Percentiles rank a stretch among this genome's conserved stretches.
Evolutionary conservation across 1,140 invertebrate genomes (phyloP).

Genomic region (Ips typographus): DNA sequence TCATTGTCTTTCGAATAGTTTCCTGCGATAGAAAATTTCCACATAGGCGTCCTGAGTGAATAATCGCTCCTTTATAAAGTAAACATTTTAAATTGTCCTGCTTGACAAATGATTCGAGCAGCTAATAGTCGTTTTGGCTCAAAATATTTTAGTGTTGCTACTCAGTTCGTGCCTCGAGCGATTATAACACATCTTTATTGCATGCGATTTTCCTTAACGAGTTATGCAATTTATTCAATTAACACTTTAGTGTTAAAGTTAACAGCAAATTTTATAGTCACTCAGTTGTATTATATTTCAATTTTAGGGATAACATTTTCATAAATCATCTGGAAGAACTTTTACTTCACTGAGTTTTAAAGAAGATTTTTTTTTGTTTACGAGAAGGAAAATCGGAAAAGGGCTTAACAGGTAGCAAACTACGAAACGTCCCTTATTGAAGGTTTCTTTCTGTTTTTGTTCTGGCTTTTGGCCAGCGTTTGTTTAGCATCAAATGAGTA

Average conservation of each 20-base stretch:
- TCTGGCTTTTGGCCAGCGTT: slow-evolving; percentile 8
- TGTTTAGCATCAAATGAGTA: slow-evolving; percentile 11
- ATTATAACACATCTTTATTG: slow-evolving; percentile 6
- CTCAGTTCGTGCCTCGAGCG: neutral
- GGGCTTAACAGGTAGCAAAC: slow-evolving; percentile 24
- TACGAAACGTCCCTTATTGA: slow-evolving; percentile 13
- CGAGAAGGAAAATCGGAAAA: slow-evolving; percentile 7
- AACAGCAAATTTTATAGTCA: neutral
- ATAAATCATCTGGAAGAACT: slow-evolving; percentile 31
- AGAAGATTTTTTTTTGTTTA: slow-evolving; percentile 23
- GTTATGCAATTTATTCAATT: slow-evolving; percentile 6
- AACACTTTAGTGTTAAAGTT: slow-evolving; percentile 1
- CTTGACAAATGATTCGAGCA: too few species aligned
- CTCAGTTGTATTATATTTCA: neutral
- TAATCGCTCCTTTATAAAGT: neutral
- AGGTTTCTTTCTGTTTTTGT: slow-evolving; percentile 15
- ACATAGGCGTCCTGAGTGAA: neutral
- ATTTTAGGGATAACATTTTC: slow-evolving; percentile 26
- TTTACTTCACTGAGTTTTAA: slow-evolving; percentile 32
- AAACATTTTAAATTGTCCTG: neutral
- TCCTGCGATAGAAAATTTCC: slow-evolving; percentile 5
- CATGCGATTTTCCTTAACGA: slow-evolving; percentile 4
- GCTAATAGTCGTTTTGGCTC: too few species aligned
- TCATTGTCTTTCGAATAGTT: slow-evolving; percentile 6
- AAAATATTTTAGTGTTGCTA: too few species aligned